Evolutionary conservation across 1,140 invertebrate species (phyloP), one percentile per base, ranked within the genome.

Genomic region (Apis mellifera): DNA sequence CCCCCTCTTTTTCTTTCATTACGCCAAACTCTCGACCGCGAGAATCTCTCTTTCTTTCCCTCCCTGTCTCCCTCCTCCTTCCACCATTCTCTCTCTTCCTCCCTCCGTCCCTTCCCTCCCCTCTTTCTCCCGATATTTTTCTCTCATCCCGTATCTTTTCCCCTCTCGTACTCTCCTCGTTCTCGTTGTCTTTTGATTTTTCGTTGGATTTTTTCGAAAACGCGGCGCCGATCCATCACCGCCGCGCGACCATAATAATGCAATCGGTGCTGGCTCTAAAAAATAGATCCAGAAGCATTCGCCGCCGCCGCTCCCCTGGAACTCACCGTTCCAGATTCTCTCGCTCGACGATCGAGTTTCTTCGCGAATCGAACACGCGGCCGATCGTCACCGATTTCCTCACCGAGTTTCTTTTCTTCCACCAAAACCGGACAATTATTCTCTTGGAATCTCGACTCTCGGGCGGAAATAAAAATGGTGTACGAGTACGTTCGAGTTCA

Each of bases 1-100:
- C 80, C 86, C 81, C 78, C 79, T 86, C 79, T 85, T 82, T 86
- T 77, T 89, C 82, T 89, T 83, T 76, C 84, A 68, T 85, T 89
- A 83, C 86, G 84, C 84, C 87, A 84, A 88, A 88, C 79, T 87
- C 77, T 81, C 65, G 68, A 48, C 76, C 77, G 73, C 84, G 86
- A 80, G 83, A 74, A 50, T 82, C 65, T 73, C 66, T 83, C 76
- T 86, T 48, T 68, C 65, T 68, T 50, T 68, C 65, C 42, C 32
- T 68, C 21, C 21, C 59, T 54, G 0, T 13, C 1, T 4, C 84
- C 60, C 62, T 64, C 23, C 42, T 42, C 48, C 11, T 5, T 59
- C 57, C 8, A 7, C n/a, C 57, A 65, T 65, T 42, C 32, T 59
- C 65, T 60, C 71, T 42, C 66, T 74, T 60, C 74, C 19, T 72